Base-by-base conservation (phyloP, 2,888 invertebrate genomes). In the Mesorhabditis sp. region DNA sequence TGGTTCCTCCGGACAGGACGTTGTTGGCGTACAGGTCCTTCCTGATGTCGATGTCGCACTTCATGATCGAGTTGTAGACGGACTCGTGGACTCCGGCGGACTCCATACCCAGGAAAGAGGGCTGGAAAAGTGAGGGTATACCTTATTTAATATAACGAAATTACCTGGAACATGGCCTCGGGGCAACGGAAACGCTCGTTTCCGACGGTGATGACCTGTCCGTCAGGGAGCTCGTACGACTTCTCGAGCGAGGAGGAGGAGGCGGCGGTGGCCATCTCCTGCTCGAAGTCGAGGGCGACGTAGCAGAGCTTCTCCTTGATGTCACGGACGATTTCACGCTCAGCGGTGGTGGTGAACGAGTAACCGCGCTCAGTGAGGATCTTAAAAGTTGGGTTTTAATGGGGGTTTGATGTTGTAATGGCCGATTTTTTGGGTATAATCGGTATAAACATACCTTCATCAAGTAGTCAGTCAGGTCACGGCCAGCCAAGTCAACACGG, bases 231-330 rank as follows among this genome's bases (percentile, higher is more conserved):
- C 87, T 93, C 92, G 89, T 93, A 93, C 85, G 91, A 91, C 90
- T 93, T 93, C 89, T 93, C 92, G 86, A 93, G 90, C 86, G 92
- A 92, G 88, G 92, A 92, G 88, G 92, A 92, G 87, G 92, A 91
- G 86, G 92, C 92, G 76, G 93, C 92, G 88, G 92, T 92, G 87
- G 92, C 73, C 92, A 93, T 92, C 89, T 92, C 92, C 71, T 95
- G 95, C 87, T 97, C 97, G 76, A 98, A 92, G 87, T 98, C 95
- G 87, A 98, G 97, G 7, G 95, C 97, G 84, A 97, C 94, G 87
- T 98, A 98, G 88, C 97, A 98, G 44, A 98, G 89, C 87, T 96
- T 96, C 87, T 98, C 98, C 87, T 82, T 82, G 75, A 94, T 93
- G 88, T 94, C 94, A 83, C 94, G 91, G 74, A 94, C 94, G 86